Evolutionary conservation across 2,113 vertebrate genomes (phyloP).

Genomic region (Brachyhypopomus occidentalis): DNA sequence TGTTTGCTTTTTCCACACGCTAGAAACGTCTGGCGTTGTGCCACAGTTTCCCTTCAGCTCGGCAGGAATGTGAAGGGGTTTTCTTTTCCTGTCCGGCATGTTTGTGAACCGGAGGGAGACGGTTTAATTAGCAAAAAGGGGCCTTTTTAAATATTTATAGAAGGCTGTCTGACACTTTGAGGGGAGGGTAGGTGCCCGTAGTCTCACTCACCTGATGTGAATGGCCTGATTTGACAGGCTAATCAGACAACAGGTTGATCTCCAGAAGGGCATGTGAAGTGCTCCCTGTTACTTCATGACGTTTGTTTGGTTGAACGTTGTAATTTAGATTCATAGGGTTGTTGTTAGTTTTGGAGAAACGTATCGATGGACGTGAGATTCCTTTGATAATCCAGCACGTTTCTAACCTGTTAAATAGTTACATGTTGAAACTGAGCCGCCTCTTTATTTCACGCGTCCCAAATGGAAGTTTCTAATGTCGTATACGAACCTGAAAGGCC

Average conservation of each 20-base stretch:
- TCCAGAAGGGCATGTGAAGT: constrained; percentile 34
- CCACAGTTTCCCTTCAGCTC: constrained; percentile 34
- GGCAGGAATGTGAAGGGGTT: constrained; percentile 43
- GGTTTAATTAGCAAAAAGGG: constrained; percentile 68
- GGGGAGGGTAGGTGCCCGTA: constrained; percentile 59
- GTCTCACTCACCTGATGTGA: constrained; percentile 62
- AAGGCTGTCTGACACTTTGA: constrained; percentile 65
- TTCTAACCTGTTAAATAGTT: background rate
- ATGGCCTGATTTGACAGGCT: constrained; percentile 55
- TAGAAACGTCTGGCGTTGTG: constrained; percentile 22
- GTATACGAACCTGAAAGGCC: background rate
- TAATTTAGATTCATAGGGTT: background rate
- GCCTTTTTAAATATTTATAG: constrained; percentile 73
- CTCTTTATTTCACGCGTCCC: background rate
- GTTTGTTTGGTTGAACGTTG: background rate
- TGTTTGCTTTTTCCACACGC: constrained; percentile 49
- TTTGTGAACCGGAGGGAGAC: constrained; percentile 53
- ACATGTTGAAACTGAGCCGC: background rate
- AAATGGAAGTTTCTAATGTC: background rate
- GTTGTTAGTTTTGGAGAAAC: background rate
- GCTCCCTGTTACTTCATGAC: background rate
- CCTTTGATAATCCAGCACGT: background rate
- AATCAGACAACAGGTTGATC: constrained; percentile 49
- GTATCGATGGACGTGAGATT: background rate
- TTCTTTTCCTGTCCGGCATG: constrained; percentile 32